A percentile compares a stretch with the other conserved stretches of the same genome.
Evolutionary conservation across 2,888 invertebrate species (phyloP).

Genomic region (Campopleginae sp.): DNA sequence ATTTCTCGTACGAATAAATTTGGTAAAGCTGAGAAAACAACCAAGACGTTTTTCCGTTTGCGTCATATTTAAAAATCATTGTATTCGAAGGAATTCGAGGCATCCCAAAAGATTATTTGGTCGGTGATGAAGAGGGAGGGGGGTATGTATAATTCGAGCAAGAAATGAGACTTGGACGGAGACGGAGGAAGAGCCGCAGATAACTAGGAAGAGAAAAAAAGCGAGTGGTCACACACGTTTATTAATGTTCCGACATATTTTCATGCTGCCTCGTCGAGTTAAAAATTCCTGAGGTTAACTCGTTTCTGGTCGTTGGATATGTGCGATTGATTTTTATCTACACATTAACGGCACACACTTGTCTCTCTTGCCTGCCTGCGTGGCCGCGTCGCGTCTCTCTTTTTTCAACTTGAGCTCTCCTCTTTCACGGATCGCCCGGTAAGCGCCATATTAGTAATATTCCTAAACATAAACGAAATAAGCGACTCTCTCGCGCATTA

Average conservation of each 20-base stretch:
- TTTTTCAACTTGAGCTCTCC: not conserved
- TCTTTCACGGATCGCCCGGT: slow-evolving; percentile 46
- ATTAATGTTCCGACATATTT: slow-evolving; percentile 72
- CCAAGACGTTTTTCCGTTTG: slow-evolving; percentile 9
- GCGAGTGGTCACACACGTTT: slow-evolving; percentile 59
- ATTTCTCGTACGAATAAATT: slow-evolving; percentile 6
- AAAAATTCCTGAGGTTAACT: slow-evolving; percentile 77
- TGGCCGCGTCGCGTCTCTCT: too few species aligned
- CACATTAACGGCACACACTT: slow-evolving; percentile 64
- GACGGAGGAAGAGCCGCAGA: not conserved
- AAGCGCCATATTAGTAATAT: slow-evolving; percentile 56
- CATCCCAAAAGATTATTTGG: slow-evolving; percentile 41
- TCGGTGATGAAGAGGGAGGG: slow-evolving; percentile 5
- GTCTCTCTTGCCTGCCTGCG: slow-evolving; percentile 29
- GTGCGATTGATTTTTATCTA: slow-evolving; percentile 79
- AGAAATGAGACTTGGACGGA: slow-evolving; percentile 34
- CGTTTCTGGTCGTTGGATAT: slow-evolving; percentile 74
- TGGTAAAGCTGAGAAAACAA: slow-evolving; percentile 14
- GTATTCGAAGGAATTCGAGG: slow-evolving; percentile 38
- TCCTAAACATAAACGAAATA: slow-evolving; percentile 42
- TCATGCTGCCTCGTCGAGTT: slow-evolving; percentile 72
- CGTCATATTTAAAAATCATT: slow-evolving; percentile 29
- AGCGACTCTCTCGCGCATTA: slow-evolving; percentile 45
- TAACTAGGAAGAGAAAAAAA: slow-evolving; percentile 16
- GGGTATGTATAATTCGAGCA: slow-evolving; percentile 39